Percentiles rank a stretch among this genome's conserved stretches.
These are phyloP conservation scores for Nowickia ferox DNA, from an alignment of 2,888 invertebrate species.

Conservation along the genomic window DNA sequence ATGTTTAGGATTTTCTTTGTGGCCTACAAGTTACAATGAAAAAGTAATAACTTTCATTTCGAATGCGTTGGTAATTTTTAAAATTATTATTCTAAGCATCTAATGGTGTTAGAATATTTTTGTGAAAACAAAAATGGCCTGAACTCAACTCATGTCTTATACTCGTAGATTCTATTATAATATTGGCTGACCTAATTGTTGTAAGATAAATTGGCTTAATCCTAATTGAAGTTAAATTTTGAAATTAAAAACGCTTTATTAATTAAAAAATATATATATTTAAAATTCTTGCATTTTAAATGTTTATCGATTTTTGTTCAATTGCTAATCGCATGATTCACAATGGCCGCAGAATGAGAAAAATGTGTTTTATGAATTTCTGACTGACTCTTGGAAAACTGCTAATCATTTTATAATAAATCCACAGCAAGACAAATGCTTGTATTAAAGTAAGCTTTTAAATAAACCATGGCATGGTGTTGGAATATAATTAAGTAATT, in stretches of 20 bases:
- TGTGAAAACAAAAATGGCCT: no score
- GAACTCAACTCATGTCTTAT: no score
- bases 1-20: no score
- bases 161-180: no score
- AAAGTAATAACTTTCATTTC: no score
- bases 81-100: no score
- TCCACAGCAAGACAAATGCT: background rate
- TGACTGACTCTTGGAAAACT: background rate
- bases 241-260: background rate
- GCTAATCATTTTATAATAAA: conserved; percentile 27
- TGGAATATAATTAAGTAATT: conserved; percentile 69
- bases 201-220: no score
- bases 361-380: conserved; percentile 2
- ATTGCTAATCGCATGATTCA: conserved; percentile 5
- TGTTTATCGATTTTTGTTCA: conserved; percentile 39
- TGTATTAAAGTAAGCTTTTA: background rate
- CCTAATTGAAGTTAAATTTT: background rate
- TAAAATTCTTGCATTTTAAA: background rate
- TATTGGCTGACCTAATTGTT: no score
- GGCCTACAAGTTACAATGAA: no score
- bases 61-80: no score
- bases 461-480: conserved; percentile 20
- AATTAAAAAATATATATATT: background rate
- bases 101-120: no score
- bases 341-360: background rate